Evolutionary conservation across 2,797 vertebrate species (phyloP), one percentile per base, ranked within the genome.

Genomic region (Tenualosa thibaudeaui): DNA sequence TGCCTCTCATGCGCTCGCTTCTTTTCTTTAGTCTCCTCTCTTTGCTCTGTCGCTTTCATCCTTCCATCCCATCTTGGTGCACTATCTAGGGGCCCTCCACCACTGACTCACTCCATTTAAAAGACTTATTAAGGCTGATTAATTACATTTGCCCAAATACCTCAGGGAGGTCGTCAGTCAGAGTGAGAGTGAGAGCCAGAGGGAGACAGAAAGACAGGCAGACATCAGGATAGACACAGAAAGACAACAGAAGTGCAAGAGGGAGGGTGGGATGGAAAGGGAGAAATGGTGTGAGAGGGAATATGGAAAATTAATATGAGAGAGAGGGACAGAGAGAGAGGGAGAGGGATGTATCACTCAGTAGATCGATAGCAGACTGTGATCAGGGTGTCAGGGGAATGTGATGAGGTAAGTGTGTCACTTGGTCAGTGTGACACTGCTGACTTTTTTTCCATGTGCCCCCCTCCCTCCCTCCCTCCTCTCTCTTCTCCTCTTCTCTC

Each of bases 391-490:
- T 43, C 86, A 86, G 88, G 89, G 89, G 87, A 82, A 86, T 86
- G 86, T 86, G 68, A 82, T 50, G 87, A 86, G 88, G 84, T 71
- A 92, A 94, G 91, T 94, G 71, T 95, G 93, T 94, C 92, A 93
- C 92, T 94, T 85, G 90, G 93, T 94, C 92, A 95, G 86, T 89
- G 90, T 92, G 89, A 88, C 92, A 86, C 71, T 26, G 82, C 87
- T 91, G 88, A 92, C 89, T 89, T 90, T 68, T 85, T 87, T 85
- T 68, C 58, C 83, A 83, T 56, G 0, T 88, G 51, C 88, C 82
- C 62, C 89, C 54, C 81, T 24, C 88, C 86, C 85, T 81, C 51
- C 84, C 68, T 75, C 40, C 51, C 85, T 56, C 84, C 75, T 9
- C 12, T 58, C 15, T 37, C 26, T 6, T 17, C 53, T 54, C 53